Evolutionary conservation across 2,888 invertebrate genomes (phyloP).

Genomic region (Nomada fabriciana): DNA sequence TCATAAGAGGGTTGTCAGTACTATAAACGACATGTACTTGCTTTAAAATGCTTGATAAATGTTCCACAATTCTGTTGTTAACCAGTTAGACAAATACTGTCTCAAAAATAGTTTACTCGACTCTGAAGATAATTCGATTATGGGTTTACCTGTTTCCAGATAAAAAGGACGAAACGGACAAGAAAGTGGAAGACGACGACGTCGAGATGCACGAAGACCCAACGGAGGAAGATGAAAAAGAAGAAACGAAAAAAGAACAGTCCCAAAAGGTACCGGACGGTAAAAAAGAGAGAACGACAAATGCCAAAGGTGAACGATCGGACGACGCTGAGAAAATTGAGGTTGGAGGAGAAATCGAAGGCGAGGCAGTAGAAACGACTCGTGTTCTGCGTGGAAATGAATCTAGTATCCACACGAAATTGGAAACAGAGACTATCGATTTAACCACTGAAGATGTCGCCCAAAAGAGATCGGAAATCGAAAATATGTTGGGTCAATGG

Average conservation of each 20-base stretch:
- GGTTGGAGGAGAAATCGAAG: conserved; percentile 89
- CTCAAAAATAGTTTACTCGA: no score
- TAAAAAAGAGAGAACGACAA: conserved; percentile 83
- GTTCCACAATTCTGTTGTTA: no score
- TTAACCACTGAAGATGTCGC: conserved; percentile 60
- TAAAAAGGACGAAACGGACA: conserved; percentile 85
- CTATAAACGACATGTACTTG: no score
- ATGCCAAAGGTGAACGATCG: conserved; percentile 77
- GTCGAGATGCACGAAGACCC: conserved; percentile 86
- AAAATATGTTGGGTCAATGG: conserved; percentile 78
- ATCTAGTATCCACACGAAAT: conserved; percentile 91
- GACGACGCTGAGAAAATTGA: conserved; percentile 83
- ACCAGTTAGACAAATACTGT: no score
- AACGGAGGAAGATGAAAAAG: conserved; percentile 64
- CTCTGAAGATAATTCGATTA: neutral
- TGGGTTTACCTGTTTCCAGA: conserved; percentile 82
- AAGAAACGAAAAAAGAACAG: conserved; percentile 77
- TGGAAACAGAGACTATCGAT: conserved; percentile 46
- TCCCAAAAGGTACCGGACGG: conserved; percentile 85
- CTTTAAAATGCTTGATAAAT: no score
- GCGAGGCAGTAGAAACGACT: conserved; percentile 89
- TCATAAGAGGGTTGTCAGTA: no score
- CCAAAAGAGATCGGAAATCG: conserved; percentile 75
- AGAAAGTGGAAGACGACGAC: conserved; percentile 81
- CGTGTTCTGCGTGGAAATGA: conserved; percentile 87